Evolutionary conservation across 2,113 vertebrate genomes (phyloP), one percentile per base, ranked within the genome.

Genomic region (Athene cunicularia): DNA sequence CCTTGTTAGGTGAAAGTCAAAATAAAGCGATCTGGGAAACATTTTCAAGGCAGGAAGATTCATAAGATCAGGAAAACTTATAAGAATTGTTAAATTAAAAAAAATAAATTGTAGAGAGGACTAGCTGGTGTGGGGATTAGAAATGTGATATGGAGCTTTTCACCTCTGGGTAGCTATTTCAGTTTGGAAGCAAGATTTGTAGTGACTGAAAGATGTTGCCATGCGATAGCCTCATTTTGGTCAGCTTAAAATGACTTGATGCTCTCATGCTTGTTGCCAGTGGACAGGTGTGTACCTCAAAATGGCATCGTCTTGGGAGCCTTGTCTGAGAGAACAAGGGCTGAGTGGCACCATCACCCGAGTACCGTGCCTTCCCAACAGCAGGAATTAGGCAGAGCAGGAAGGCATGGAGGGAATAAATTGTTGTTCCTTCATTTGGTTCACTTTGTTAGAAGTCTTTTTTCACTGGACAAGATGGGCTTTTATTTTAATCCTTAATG

Each of bases 201-300:
- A 91, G 85, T 68, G 71, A 45, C 59, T 94, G 82, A 93, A 90
- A 79, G 93, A 68, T 90, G 88, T 63, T 72, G 68, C 64, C 73
- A 81, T 84, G 75, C n/a, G 66, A 77, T 88, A 85, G 55, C 50
- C 73, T 72, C 23, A 8, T 86, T 85, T 87, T 80, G 68, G 66
- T n/a, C 35, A 45, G 67, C 80, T 88, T 92, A 80, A 84, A 88
- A 71, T 19, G 73, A 82, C 55, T 35, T 66, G 91, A 58, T 95
- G 68, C 21, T 88, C 81, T 94, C 67, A 39, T 50, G 72, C 56
- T 64, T 64, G 55, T 80, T 89, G 63, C 82, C 63, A 62, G 39
- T 47, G 63, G 92, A 90, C 88, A 96, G 86, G 80, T 96, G 82
- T 56, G 68, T 83, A 37, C 83, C 77, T 92, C 77, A 72, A 86